phyloP scores from a whole-genome alignment of 2,888 invertebrate species.

The Slavum lentiscoides region DNA sequence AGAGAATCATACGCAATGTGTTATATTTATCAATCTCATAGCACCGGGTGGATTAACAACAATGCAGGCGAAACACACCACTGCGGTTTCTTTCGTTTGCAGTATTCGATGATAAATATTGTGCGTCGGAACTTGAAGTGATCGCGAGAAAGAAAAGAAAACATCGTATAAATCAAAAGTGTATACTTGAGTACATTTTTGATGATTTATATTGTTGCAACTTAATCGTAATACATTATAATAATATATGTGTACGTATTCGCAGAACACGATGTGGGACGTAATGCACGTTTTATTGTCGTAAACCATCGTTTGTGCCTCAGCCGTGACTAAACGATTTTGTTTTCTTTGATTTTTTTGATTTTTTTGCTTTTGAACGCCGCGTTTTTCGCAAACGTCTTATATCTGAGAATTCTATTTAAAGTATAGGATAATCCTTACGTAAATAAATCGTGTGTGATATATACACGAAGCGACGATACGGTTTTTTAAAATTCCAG shows the following conservation, averaged over 20 bases:
- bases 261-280: background rate
- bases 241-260: background rate
- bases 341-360: conserved; percentile 5
- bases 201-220: conserved; percentile 27
- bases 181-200: conserved; percentile 1
- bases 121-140: too few relatives aligned
- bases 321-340: conserved; percentile 33
- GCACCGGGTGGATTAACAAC: too few relatives aligned
- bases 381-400: conserved; percentile 3
- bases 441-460: background rate
- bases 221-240: conserved; percentile 20
- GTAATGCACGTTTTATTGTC: conserved; percentile 25
- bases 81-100: too few relatives aligned
- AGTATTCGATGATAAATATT: too few relatives aligned
- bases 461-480: background rate
- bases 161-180: conserved; percentile 10
- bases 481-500: background rate
- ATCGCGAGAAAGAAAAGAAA: conserved; percentile 1
- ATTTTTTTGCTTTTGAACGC: background rate
- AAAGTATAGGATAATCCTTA: background rate
- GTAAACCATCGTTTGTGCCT: conserved; percentile 24
- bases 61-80: too few relatives aligned
- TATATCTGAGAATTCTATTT: background rate
- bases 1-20: too few relatives aligned
- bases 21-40: background rate